phyloP scores from a whole-genome alignment of 2,113 vertebrate species.

The Bos indicus region DNA sequence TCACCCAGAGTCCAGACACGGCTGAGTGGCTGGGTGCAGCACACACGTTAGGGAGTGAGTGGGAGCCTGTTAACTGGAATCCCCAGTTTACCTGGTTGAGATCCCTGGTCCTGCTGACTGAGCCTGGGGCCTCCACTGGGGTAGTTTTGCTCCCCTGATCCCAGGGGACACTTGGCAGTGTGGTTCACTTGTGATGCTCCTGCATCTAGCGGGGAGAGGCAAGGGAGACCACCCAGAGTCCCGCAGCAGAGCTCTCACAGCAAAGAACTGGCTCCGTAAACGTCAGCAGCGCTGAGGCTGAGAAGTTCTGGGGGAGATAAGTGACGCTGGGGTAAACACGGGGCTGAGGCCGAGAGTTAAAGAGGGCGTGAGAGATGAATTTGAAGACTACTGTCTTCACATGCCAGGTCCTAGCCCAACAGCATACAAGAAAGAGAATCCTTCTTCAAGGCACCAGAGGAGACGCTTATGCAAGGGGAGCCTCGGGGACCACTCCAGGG shows the following conservation, averaged over 20 bases:
- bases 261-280: not conserved
- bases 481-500: too few species aligned
- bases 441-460: not conserved
- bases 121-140: not conserved
- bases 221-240: not conserved
- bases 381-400: not conserved
- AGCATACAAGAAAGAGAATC: not conserved
- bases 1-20: not conserved
- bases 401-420: not conserved
- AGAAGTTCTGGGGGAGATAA: not conserved
- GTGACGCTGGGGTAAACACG: not conserved
- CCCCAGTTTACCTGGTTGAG: not conserved
- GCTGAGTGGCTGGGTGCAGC: not conserved
- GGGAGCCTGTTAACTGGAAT: not conserved
- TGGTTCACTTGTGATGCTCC: not conserved
- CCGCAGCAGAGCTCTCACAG: not conserved
- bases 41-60: not conserved
- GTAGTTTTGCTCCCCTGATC: not conserved
- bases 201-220: not conserved
- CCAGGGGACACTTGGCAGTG: not conserved
- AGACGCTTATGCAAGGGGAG: not conserved
- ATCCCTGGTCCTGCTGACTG: not conserved
- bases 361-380: not conserved
- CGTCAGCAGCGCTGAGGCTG: not conserved
- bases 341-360: not conserved